Evolutionary conservation across 2,113 vertebrate species (phyloP).

Genomic region (Nothobranchius furzeri): DNA sequence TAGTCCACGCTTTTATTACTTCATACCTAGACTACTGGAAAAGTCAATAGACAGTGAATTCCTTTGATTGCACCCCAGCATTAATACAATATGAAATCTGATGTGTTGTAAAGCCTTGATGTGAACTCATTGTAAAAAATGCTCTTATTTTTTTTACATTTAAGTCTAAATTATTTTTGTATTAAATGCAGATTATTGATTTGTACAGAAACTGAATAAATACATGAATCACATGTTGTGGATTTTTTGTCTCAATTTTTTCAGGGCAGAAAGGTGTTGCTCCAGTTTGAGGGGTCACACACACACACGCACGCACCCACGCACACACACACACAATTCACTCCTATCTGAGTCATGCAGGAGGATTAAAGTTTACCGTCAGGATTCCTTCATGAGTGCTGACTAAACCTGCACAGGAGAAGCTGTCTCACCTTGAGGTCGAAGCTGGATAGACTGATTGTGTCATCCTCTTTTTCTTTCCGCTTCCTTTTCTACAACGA

Average conservation of each 20-base stretch:
- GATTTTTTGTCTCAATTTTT: not conserved
- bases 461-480: constrained; percentile 75
- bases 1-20: no score
- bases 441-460: constrained; percentile 71
- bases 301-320: not conserved
- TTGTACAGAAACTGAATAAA: constrained; percentile 5
- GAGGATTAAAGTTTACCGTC: not conserved
- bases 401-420: not conserved
- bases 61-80: no score
- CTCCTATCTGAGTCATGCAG: constrained; percentile 36
- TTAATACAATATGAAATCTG: no score
- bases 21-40: no score
- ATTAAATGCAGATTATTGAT: no score
- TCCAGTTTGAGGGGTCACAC: not conserved
- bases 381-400: constrained; percentile 14
- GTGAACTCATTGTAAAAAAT: no score
- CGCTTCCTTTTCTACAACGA: constrained; percentile 70
- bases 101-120: no score
- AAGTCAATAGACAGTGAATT: no score
- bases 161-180: no score
- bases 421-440: constrained; percentile 71
- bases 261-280: constrained; percentile 8
- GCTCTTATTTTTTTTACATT: no score
- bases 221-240: not conserved
- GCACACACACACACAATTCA: not conserved